These are phyloP conservation scores for Eulemur albifrons DNA, from an alignment of 2,797 vertebrate species.

Conservation along the genomic window DNA sequence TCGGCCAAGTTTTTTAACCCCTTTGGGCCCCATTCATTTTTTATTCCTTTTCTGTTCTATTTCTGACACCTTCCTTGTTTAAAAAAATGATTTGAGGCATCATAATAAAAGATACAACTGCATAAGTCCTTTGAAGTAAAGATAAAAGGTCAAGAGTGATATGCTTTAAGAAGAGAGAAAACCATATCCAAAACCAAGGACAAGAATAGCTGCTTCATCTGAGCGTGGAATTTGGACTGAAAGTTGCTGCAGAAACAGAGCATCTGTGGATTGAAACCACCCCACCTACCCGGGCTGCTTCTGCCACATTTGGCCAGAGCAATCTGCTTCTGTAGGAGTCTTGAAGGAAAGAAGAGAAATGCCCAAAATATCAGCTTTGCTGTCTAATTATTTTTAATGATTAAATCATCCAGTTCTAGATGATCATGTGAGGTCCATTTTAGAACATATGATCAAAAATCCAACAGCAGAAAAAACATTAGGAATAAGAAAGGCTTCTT, in stretches of 20 bases:
- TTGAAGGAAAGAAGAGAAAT: conserved; percentile 13
- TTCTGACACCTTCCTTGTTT: neutral
- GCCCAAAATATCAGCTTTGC: conserved; percentile 15
- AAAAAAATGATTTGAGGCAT: neutral
- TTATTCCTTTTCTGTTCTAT: neutral
- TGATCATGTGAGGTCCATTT: neutral
- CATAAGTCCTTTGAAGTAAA: neutral
- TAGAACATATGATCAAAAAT: neutral
- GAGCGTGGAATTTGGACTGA: neutral
- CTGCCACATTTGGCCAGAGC: conserved; percentile 42
- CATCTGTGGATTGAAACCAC: neutral
- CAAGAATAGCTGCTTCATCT: neutral
- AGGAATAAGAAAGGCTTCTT: neutral
- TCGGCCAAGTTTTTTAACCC: neutral
- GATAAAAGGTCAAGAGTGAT: neutral
- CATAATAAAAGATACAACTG: neutral
- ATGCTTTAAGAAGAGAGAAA: neutral
- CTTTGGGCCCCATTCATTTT: neutral
- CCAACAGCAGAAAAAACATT: neutral
- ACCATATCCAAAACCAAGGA: neutral
- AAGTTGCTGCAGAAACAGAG: conserved; percentile 26
- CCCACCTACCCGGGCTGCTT: conserved; percentile 34
- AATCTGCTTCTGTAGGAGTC: conserved; percentile 43
- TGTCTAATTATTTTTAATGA: conserved; percentile 56
- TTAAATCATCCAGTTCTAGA: conserved; percentile 13